Conservation (phyloP, 2,113 vertebrate species). For the Prietella phreatophila region DNA sequence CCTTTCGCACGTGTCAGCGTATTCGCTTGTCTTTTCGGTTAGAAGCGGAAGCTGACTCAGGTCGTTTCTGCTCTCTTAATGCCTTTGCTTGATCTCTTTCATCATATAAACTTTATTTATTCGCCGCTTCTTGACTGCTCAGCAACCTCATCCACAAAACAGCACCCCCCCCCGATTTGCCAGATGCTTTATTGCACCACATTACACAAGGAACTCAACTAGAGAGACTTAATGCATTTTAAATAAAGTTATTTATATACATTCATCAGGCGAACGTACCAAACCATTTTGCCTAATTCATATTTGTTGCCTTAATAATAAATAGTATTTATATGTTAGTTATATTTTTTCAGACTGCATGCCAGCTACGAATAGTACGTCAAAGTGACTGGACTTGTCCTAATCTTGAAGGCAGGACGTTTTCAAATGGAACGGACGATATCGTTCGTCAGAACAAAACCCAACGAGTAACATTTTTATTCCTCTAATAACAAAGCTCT, state of each 20-base stretch:
- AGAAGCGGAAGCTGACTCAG: conserved; percentile 29
- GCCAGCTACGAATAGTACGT: background rate
- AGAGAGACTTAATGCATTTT: conserved; percentile 5
- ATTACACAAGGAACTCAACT: background rate
- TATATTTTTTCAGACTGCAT: background rate
- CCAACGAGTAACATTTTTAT: background rate
- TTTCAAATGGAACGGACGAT: background rate
- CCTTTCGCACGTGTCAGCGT: conserved; percentile 25
- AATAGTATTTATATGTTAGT: background rate
- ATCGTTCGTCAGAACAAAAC: too few relatives aligned
- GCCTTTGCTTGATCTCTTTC: background rate
- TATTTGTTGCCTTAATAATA: conserved; percentile 19
- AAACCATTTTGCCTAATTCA: conserved; percentile 3
- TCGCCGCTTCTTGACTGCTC: conserved; percentile 13
- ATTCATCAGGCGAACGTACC: conserved; percentile 1
- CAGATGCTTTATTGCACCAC: conserved; percentile 5
- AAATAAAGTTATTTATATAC: background rate
- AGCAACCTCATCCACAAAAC: conserved; percentile 22
- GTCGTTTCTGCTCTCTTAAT: background rate
- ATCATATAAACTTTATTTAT: conserved; percentile 18
- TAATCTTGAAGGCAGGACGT: background rate
- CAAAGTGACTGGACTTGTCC: background rate
- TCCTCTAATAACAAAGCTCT: background rate
- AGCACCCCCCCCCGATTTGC: background rate
- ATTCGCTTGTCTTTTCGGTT: background rate